Evolutionary conservation across 2,888 invertebrate species (phyloP).

Genomic region (Germaria angustata): DNA sequence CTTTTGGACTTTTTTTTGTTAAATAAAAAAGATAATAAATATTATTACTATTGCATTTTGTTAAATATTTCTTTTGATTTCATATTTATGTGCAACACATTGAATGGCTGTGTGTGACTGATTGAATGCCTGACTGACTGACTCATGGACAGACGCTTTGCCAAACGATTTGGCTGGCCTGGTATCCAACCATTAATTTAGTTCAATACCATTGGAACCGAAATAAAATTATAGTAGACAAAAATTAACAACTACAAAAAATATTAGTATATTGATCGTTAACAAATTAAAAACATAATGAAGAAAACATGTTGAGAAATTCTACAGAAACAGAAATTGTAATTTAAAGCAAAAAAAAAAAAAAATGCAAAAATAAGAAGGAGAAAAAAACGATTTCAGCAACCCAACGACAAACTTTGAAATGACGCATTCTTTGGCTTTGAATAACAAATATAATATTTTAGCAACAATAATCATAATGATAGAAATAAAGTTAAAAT

Average conservation of each 20-base stretch:
- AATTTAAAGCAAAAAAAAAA: slow-evolving; percentile 30
- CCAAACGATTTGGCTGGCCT: slow-evolving; percentile 18
- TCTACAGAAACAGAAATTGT: slow-evolving; percentile 21
- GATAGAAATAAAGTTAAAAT: slow-evolving; percentile 18
- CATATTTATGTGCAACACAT: slow-evolving; percentile 9
- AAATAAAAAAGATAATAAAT: slow-evolving; percentile 14
- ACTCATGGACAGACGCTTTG: neutral
- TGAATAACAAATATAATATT: slow-evolving; percentile 26
- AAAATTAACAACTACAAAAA: slow-evolving; percentile 10
- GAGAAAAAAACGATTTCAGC: slow-evolving; percentile 21
- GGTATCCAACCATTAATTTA: slow-evolving; percentile 52
- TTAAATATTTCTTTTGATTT: slow-evolving; percentile 30
- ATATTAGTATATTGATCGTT: slow-evolving; percentile 46
- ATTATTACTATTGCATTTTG: slow-evolving; percentile 6
- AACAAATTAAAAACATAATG: slow-evolving; percentile 60
- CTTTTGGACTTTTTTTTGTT: slow-evolving; percentile 44
- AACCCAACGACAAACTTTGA: slow-evolving; percentile 1
- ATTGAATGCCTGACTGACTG: neutral
- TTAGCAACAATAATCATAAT: slow-evolving; percentile 9
- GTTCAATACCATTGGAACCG: slow-evolving; percentile 57
- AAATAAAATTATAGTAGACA: too few relatives aligned
- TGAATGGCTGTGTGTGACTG: neutral
- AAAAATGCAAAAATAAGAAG: slow-evolving; percentile 1
- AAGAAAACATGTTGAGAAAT: slow-evolving; percentile 50
- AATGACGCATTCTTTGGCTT: slow-evolving; percentile 42